Evolutionary conservation across 2,888 invertebrate species (phyloP), one percentile per base, ranked within the genome.

Genomic region (Endotricha flammealis): DNA sequence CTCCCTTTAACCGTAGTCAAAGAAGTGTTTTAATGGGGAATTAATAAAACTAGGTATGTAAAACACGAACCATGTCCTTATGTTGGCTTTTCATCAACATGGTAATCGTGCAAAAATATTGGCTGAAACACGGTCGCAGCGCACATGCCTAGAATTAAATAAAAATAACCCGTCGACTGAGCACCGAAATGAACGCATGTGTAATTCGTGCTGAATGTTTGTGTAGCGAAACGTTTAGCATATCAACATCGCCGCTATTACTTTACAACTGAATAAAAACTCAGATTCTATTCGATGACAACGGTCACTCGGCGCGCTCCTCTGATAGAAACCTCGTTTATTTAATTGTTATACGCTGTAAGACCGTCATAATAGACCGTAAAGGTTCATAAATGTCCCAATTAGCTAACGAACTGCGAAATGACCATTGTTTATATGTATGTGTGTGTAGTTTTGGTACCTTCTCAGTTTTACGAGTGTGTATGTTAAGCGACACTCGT

Each of bases 1-100:
- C 24, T 20, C 12, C 9, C 9, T 23, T 29, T 29, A 23, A 29
- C 9, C 12, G 16, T 12, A 25, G 51, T 56, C 57, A 71, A 73
- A 70, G 64, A 62, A 61, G 52, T 56, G 58, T 47, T 59, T 61
- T 55, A 63, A 61, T 55, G 48, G 48, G 39, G 54, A 69, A 72
- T 73, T 75, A 72, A 53, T 55, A 56, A 71, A 72, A 70, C 63
- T 65, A 59, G 56, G 47, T 50, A 51, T 64, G 57, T 63, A 53
- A 60, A 52, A 61, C 29, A 62, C 63, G 56, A 53, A 46, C 53
- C 58, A 54, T 65, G 65, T 66, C 60, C 66, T 65, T 63, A 61
- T 86, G 83, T 86, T 86, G 76, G 77, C 80, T 75, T 86, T 85
- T 81, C 83, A 86, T 86, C 82, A 85, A 74, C 73, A 86, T 83